phyloP scores from a whole-genome alignment of 2,113 vertebrate species.

The Ophiodon elongatus region DNA sequence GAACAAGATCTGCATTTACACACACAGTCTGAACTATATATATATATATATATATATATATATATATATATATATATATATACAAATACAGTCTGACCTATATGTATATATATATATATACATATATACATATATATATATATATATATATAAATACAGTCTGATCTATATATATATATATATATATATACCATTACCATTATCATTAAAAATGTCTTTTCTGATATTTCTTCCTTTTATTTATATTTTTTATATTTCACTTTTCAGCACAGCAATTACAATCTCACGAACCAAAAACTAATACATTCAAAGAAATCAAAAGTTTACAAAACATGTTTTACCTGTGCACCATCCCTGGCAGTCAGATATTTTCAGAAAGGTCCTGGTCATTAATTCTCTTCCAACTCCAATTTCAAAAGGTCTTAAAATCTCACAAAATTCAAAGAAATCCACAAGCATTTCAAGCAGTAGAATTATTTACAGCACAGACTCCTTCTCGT shows the following conservation, averaged over 20 bases:
- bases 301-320: background rate
- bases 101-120: no score
- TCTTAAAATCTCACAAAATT: slow-evolving; percentile 10
- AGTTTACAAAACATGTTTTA: background rate
- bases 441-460: slow-evolving; percentile 15
- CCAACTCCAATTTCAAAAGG: slow-evolving; percentile 11
- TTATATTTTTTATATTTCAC: background rate
- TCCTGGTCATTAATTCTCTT: background rate
- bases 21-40: no score
- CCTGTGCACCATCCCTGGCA: background rate
- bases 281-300: background rate
- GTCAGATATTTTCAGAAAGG: background rate
- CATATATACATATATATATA: background rate
- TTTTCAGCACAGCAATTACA: background rate
- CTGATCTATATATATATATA: no score
- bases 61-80: background rate
- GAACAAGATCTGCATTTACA: background rate
- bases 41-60: background rate
- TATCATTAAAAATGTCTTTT: background rate
- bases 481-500: background rate
- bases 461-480: slow-evolving; percentile 58
- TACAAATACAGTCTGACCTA: background rate
- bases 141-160: background rate
- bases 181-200: no score
- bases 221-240: background rate